phyloP scores from a whole-genome alignment of 2,113 vertebrate genomes.

The Lagopus leucura region DNA sequence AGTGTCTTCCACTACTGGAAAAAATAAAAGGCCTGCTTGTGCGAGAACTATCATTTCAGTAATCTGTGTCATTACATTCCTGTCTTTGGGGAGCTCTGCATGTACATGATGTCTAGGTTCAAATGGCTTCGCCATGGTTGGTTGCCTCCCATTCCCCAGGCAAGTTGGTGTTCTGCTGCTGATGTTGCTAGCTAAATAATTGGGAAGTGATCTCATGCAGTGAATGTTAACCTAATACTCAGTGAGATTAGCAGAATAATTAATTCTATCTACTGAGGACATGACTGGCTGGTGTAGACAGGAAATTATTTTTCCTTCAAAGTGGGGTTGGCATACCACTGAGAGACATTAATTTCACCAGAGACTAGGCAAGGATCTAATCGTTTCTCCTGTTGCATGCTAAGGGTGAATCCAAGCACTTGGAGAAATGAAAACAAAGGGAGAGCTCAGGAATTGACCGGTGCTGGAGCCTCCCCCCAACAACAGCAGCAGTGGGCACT shows the following conservation, averaged over 20 bases:
- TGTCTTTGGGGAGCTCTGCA: background rate
- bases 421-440: background rate
- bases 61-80: background rate
- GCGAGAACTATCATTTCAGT: background rate
- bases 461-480: background rate
- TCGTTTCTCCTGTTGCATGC: background rate
- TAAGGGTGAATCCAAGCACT: background rate
- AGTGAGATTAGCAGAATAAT: background rate
- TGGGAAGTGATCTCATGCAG: background rate
- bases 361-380: background rate
- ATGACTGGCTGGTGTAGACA: background rate
- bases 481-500: background rate
- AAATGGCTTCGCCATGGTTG: background rate
- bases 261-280: background rate
- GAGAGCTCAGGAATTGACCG: background rate
- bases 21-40: background rate
- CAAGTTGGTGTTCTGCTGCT: background rate
- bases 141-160: background rate
- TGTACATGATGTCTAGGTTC: background rate
- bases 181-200: background rate
- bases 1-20: background rate
- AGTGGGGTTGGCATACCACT: background rate
- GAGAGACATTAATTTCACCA: background rate
- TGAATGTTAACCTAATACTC: background rate
- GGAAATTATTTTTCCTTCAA: background rate